Percentiles rank a stretch among this genome's conserved stretches.
These are phyloP conservation scores for Dasypogon diadema DNA, from an alignment of 2,888 invertebrate genomes.

Conservation along the genomic window DNA sequence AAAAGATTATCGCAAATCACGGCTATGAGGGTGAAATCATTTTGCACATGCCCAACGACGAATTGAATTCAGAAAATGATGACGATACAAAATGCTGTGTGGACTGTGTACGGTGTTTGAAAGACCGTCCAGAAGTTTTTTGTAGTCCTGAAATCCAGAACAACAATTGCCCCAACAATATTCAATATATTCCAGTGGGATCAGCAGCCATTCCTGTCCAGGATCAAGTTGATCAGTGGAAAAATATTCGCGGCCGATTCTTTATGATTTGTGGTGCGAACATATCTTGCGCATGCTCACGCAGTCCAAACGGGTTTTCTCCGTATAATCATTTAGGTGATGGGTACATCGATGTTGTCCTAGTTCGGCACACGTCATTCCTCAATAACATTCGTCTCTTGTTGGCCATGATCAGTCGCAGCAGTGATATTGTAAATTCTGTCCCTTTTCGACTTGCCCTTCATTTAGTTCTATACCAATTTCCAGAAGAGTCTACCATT, in stretches of 20 bases:
- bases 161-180: constrained; percentile 13
- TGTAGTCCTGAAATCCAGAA: neutral
- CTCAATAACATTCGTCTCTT: constrained; percentile 79
- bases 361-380: constrained; percentile 79
- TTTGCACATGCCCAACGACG: constrained; percentile 59
- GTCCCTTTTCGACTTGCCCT: too few species aligned
- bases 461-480: too few species aligned
- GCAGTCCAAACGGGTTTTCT: constrained; percentile 82
- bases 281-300: constrained; percentile 80
- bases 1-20: constrained; percentile 74
- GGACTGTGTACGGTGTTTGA: constrained; percentile 54
- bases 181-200: constrained; percentile 47
- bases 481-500: constrained; percentile 75
- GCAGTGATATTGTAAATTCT: constrained; percentile 76
- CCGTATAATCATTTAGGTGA: constrained; percentile 84
- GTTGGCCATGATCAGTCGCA: constrained; percentile 73
- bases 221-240: constrained; percentile 66
- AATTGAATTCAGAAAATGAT: neutral
- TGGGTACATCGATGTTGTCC: constrained; percentile 81
- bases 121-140: neutral
- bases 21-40: constrained; percentile 76
- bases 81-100: constrained; percentile 54
- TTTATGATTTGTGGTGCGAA: constrained; percentile 84
- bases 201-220: neutral
- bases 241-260: constrained; percentile 77